These are phyloP conservation scores for Clarias fuscus DNA, from an alignment of 2,797 vertebrate species.

Conservation along the genomic window DNA sequence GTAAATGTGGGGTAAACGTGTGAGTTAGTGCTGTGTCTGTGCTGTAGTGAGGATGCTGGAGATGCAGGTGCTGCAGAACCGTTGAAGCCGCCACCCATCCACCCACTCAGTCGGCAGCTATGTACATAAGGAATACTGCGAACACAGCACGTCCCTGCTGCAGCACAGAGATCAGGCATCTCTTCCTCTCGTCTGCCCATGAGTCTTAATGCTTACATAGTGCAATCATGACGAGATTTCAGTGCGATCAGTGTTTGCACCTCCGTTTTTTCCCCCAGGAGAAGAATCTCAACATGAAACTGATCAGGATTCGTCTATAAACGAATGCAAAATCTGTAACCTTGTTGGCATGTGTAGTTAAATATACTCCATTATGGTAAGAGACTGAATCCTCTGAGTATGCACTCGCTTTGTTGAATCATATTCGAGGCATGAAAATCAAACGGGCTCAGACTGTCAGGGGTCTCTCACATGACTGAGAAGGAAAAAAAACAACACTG, in stretches of 20 bases:
- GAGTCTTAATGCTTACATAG: background rate
- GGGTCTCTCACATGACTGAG: background rate
- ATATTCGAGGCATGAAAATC: background rate
- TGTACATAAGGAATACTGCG: background rate
- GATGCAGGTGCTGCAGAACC: slow-evolving; percentile 2
- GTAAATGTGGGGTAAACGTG: background rate
- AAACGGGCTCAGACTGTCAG: background rate
- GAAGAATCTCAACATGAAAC: background rate
- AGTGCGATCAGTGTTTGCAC: background rate
- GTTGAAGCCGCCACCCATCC: background rate
- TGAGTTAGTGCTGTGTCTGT: background rate
- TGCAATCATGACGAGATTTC: accelerated
- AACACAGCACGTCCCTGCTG: background rate
- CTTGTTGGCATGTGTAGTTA: background rate
- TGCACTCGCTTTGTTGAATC: background rate
- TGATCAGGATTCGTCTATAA: background rate
- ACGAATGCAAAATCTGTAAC: background rate
- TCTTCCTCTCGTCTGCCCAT: background rate
- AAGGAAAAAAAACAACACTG: background rate
- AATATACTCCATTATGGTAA: background rate
- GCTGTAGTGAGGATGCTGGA: background rate
- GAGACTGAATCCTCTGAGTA: background rate
- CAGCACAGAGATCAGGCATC: background rate
- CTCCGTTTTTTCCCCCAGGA: background rate
- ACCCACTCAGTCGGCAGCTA: background rate